Conservation (phyloP, 1,140 invertebrate species). For the Micrasema longulum region DNA sequence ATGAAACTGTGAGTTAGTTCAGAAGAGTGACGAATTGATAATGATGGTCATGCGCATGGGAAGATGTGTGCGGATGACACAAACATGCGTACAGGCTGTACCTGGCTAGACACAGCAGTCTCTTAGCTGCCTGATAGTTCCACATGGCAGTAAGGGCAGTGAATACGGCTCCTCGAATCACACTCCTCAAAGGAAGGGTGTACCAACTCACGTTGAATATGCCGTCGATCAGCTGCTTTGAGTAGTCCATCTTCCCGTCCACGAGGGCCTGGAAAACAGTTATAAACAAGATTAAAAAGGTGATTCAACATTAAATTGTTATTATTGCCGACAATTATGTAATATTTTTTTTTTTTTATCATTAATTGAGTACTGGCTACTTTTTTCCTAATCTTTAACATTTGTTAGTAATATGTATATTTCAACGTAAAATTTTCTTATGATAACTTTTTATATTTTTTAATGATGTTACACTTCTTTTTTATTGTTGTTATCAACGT, state of each 20-base stretch:
- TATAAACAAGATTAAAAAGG: too few species aligned
- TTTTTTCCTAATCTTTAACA: background rate
- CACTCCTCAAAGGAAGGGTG: conserved; percentile 44
- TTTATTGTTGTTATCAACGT: too few species aligned
- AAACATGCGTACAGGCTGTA: conserved; percentile 6
- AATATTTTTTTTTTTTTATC: too few species aligned
- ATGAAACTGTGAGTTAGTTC: too few species aligned
- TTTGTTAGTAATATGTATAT: background rate
- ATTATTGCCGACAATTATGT: too few species aligned
- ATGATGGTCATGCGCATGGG: too few species aligned
- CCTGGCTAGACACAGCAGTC: conserved; percentile 52
- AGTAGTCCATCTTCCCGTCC: conserved; percentile 44
- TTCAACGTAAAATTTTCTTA: too few species aligned
- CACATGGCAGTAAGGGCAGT: conserved; percentile 50
- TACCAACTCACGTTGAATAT: conserved; percentile 56
- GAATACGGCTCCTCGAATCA: conserved; percentile 49
- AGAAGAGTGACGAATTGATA: background rate
- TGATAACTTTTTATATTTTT: too few species aligned
- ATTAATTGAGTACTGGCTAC: too few species aligned
- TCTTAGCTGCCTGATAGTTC: conserved; percentile 52
- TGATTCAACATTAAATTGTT: too few species aligned
- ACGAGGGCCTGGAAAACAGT: conserved; percentile 45
- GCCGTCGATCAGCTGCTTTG: conserved; percentile 50
- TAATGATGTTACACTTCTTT: too few species aligned
- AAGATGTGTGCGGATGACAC: conserved; percentile 39